Percentiles rank a stretch among this genome's conserved stretches.
These are phyloP conservation scores for Pheosia tremula DNA, from an alignment of 2,888 invertebrate genomes.

Conservation along the genomic window DNA sequence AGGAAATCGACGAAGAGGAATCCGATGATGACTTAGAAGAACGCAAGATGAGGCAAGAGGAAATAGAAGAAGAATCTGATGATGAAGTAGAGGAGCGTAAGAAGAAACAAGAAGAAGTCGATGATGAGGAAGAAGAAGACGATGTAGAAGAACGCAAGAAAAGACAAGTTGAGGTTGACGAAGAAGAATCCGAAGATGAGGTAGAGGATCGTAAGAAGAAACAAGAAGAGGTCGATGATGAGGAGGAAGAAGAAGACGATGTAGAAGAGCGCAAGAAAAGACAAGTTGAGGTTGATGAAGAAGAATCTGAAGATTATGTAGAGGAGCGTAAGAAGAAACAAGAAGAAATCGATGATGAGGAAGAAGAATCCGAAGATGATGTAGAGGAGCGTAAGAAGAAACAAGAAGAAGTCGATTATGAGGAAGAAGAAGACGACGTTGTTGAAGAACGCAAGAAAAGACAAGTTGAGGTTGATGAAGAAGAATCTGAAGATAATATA, in stretches of 20 bases:
- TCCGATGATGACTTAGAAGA: slow-evolving; percentile 11
- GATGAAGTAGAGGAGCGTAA: slow-evolving; percentile 3
- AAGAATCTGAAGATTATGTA: slow-evolving; percentile 18
- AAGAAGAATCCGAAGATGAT: slow-evolving; percentile 15
- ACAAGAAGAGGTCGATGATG: slow-evolving; percentile 8
- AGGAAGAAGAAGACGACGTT: slow-evolving; percentile 14
- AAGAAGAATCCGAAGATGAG: slow-evolving; percentile 14
- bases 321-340: slow-evolving; percentile 13
- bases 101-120: slow-evolving; percentile 16
- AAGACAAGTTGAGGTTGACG: slow-evolving; percentile 20
- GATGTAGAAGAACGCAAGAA: slow-evolving; percentile 5
- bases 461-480: slow-evolving; percentile 16
- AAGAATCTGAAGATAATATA: slow-evolving; percentile 9
- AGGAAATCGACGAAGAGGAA: slow-evolving; percentile 14
- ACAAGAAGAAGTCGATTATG: slow-evolving; percentile 8
- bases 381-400: slow-evolving; percentile 5
- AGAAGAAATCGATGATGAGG: slow-evolving; percentile 15
- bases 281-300: slow-evolving; percentile 16
- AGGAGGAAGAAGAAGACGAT: slow-evolving; percentile 14
- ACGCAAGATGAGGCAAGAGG: slow-evolving; percentile 15
- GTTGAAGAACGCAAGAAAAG: slow-evolving; percentile 12
- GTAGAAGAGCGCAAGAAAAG: slow-evolving; percentile 12
- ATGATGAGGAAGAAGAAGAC: slow-evolving; percentile 13
- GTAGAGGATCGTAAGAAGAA: slow-evolving; percentile 4
- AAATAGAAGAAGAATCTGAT: slow-evolving; percentile 11